Base-by-base conservation (phyloP, 2,888 invertebrate genomes). In the Dendrolimus pini region DNA sequence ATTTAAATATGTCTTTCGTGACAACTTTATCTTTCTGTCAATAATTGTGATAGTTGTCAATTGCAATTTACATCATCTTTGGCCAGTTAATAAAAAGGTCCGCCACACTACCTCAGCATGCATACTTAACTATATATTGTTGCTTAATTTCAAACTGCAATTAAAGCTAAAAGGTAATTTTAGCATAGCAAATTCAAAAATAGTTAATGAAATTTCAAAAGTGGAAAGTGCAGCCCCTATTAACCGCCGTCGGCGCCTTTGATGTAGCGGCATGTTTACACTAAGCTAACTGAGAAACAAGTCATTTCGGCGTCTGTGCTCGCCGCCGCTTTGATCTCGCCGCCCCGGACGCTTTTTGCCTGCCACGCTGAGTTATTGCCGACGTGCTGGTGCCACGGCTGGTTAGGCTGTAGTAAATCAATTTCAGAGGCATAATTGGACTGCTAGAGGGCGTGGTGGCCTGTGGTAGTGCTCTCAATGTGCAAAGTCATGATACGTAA, bases 271-370 rank as follows among this genome's bases (percentile, higher is more conserved):
- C 72, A 70, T 89, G 90, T 89, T 89, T 89, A 86, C 89, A 86
- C 85, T 86, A 82, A 83, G 82, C 86, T 82, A 83, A 87, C 88
- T 80, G 86, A 76, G 86, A 85, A 86, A 88, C 89, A 84, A 88
- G 88, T 85, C 86, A 83, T 89, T 86, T 84, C 69, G 74, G 73
- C 78, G 79, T 80, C 75, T 78, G 82, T 68, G 69, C 71, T 62
- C 70, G 72, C 77, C 77, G 80, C 73, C 60, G 61, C 83, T 89
- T 89, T 89, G 86, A 89, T 85, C 82, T 83, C 65, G 74, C 85
- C 87, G 84, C 72, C 12, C 47, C 66, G 58, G 62, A 59, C 70
- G 75, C 74, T 79, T 82, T 82, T 83, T 82, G 77, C 77, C 72
- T 68, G 77, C 73, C 76, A 62, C 60, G 67, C 66, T 78, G 78